phyloP scores from a whole-genome alignment of 2,113 vertebrate genomes.

The Periophthalmodon schlosseri region DNA sequence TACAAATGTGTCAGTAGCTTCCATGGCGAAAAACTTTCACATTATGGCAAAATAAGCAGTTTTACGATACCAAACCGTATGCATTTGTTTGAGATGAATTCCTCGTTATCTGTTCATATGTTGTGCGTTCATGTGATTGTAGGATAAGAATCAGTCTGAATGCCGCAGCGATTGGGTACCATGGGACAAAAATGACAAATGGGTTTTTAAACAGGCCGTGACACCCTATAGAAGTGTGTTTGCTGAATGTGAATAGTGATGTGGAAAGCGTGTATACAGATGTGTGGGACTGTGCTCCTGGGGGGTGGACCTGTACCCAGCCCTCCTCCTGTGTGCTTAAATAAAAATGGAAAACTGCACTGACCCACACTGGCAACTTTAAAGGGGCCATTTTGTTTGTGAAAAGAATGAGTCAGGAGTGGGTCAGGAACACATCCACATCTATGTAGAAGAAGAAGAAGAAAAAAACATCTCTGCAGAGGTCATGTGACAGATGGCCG shows the following conservation, averaged over 20 bases:
- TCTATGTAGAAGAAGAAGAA: background rate
- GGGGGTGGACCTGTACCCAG: background rate
- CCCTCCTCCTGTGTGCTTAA: background rate
- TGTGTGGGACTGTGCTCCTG: slow-evolving; percentile 6
- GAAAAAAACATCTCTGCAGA: background rate
- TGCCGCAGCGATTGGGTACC: slow-evolving; percentile 47
- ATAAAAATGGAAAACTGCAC: background rate
- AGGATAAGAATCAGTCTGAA: slow-evolving; percentile 11
- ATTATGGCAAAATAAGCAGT: background rate
- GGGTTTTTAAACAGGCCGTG: slow-evolving; percentile 58
- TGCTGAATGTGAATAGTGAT: slow-evolving; percentile 35
- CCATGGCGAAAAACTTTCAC: background rate
- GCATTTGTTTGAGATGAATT: background rate
- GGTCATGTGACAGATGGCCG: background rate
- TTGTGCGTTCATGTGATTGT: slow-evolving; percentile 24
- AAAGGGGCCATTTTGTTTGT: slow-evolving; percentile 9
- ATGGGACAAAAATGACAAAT: slow-evolving; percentile 70
- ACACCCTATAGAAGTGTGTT: slow-evolving; percentile 50
- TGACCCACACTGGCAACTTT: slow-evolving; percentile 2
- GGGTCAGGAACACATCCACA: background rate
- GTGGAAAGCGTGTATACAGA: background rate
- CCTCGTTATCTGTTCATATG: background rate
- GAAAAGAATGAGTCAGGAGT: slow-evolving; percentile 5
- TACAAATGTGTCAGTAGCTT: background rate
- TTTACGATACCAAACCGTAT: background rate